A percentile compares a stretch with the other conserved stretches of the same genome.
phyloP scores from a whole-genome alignment of 2,888 invertebrate species.

The Sceliomorpha sp. region DNA sequence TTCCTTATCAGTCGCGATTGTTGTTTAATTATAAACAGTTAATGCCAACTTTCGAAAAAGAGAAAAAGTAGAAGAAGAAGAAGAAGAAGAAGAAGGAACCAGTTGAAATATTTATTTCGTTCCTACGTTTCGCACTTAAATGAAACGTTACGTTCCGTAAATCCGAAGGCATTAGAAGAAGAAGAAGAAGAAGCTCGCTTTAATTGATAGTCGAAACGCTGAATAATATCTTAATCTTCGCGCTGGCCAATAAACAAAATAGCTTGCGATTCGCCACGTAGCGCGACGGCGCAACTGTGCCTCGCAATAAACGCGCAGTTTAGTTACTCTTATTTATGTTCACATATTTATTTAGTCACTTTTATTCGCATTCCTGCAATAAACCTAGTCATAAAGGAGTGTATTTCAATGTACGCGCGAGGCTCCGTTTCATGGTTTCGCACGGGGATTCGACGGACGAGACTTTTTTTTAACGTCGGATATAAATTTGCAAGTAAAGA shows the following conservation, averaged over 20 bases:
- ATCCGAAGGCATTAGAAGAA: no score
- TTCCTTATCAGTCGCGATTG: no score
- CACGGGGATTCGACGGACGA: slow-evolving; percentile 29
- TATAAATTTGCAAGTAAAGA: slow-evolving; percentile 30
- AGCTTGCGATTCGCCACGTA: slow-evolving; percentile 24
- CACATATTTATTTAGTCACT: slow-evolving; percentile 56
- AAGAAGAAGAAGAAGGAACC: no score
- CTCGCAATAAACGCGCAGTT: slow-evolving; percentile 43
- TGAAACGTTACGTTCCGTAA: no score
- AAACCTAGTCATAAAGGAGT: slow-evolving; percentile 50
- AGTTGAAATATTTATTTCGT: no score
- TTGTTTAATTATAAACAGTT: no score
- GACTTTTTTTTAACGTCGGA: slow-evolving; percentile 19
- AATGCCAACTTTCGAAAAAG: no score
- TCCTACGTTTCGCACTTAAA: no score
- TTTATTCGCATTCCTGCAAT: slow-evolving; percentile 54
- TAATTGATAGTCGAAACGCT: slow-evolving; percentile 32
- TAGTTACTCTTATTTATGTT: slow-evolving; percentile 51
- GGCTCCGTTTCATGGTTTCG: slow-evolving; percentile 43
- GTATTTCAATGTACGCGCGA: slow-evolving; percentile 42
- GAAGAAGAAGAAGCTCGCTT: no score
- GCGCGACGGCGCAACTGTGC: slow-evolving; percentile 31
- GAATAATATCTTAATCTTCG: slow-evolving; percentile 45
- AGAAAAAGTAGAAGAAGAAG: no score
- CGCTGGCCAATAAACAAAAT: slow-evolving; percentile 22